Percentiles rank a stretch among this genome's conserved stretches.
phyloP scores from a whole-genome alignment of 2,113 vertebrate genomes.

The Equus przewalskii region DNA sequence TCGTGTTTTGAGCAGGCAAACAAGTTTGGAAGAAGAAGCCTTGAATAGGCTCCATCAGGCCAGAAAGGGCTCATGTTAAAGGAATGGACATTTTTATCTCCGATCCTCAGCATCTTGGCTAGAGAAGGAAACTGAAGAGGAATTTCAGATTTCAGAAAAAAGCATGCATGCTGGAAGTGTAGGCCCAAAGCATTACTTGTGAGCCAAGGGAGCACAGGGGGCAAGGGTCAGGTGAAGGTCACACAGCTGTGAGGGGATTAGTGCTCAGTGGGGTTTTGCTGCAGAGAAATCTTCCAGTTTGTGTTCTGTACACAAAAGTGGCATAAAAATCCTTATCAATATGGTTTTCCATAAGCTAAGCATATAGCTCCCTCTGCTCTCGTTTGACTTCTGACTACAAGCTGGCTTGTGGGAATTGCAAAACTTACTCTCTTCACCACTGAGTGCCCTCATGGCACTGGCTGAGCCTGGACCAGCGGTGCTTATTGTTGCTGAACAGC shows the following conservation, averaged over 20 bases:
- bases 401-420: background rate
- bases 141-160: conserved; percentile 67
- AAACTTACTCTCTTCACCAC: background rate
- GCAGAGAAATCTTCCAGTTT: conserved; percentile 46
- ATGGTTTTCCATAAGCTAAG: background rate
- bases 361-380: background rate
- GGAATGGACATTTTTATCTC: background rate
- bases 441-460: background rate
- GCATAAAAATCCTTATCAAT: background rate
- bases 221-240: conserved; percentile 72
- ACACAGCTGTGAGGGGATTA: background rate
- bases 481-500: background rate
- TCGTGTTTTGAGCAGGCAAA: conserved; percentile 1
- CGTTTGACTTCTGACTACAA: background rate
- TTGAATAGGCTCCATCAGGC: background rate
- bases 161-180: conserved; percentile 62
- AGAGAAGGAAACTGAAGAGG: conserved; percentile 72
- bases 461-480: background rate
- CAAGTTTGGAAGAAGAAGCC: background rate
- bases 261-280: conserved; percentile 46
- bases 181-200: conserved; percentile 63
- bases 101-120: conserved; percentile 68
- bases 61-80: background rate
- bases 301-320: background rate
- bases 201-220: background rate